Conservation (phyloP, 2,888 invertebrate species). For the Drosophila suboccidentalis region DNA sequence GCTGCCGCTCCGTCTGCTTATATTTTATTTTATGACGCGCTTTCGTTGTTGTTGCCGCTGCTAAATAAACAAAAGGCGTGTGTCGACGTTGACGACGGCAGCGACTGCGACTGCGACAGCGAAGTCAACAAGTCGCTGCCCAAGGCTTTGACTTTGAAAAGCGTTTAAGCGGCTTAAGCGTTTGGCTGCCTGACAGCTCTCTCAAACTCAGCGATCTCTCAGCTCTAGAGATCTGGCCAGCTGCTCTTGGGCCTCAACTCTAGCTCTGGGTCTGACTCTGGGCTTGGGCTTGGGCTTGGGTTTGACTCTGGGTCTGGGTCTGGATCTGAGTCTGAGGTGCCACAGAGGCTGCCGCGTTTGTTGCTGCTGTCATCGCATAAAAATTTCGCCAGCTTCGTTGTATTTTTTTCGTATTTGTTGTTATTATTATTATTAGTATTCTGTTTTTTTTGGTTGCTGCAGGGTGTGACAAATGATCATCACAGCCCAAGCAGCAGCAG, state of each 20-base stretch:
- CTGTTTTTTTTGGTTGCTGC: slow-evolving; percentile 55
- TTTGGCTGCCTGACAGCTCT: slow-evolving; percentile 27
- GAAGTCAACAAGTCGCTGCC: slow-evolving; percentile 42
- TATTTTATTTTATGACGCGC: slow-evolving; percentile 66
- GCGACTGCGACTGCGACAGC: not conserved
- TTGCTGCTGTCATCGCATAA: slow-evolving; percentile 78
- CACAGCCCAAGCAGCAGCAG: slow-evolving; percentile 34
- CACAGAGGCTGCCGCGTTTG: slow-evolving; percentile 47
- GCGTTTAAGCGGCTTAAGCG: slow-evolving; percentile 75
- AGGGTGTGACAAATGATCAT: slow-evolving; percentile 77
- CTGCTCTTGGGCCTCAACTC: slow-evolving; percentile 14
- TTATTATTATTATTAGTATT: slow-evolving; percentile 65
- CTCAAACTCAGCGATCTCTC: slow-evolving; percentile 10
- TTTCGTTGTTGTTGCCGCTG: slow-evolving; percentile 45
- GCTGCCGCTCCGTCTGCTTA: slow-evolving; percentile 74
- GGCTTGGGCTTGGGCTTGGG: not conserved
- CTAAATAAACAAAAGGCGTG: slow-evolving; percentile 81
- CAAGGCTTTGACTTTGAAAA: slow-evolving; percentile 81
- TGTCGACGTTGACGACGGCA: slow-evolving; percentile 53
- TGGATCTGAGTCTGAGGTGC: slow-evolving; percentile 34
- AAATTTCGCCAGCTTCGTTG: slow-evolving; percentile 68
- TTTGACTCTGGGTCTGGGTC: not conserved
- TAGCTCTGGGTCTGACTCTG: not conserved
- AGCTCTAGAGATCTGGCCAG: slow-evolving; percentile 18
- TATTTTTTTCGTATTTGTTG: slow-evolving; percentile 49